Conservation (phyloP, 2,888 invertebrate species). For the Tiliacea aurago region DNA sequence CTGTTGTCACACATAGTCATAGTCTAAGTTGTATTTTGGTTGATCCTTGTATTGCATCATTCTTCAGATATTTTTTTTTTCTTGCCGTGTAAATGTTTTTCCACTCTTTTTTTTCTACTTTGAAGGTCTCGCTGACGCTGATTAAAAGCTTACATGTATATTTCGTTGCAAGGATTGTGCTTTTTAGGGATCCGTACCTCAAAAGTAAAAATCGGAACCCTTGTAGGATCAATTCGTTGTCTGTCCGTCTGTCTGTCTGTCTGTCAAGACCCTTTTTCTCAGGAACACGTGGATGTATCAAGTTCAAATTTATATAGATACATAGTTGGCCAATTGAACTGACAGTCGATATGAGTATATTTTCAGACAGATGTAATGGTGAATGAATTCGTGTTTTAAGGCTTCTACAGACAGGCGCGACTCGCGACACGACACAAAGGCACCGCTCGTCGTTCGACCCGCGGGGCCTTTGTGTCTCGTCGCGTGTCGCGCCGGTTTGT, state of each 20-base stretch:
- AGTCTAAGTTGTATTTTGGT: no score
- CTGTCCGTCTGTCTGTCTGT: no score
- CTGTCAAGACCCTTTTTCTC: no score
- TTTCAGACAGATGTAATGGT: not conserved
- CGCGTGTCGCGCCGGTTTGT: no score
- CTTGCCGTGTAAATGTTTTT: not conserved
- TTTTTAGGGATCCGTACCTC: not conserved
- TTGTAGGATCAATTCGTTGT: no score
- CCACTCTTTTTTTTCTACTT: not conserved
- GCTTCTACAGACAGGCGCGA: no score
- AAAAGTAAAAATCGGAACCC: no score
- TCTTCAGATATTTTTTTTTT: not conserved
- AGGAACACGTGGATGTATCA: no score
- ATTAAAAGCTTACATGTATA: not conserved
- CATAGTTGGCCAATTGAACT: not conserved
- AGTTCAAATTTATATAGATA: not conserved
- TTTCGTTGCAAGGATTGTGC: not conserved
- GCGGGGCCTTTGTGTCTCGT: no score
- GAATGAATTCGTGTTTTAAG: not conserved
- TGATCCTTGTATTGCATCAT: slow-evolving; percentile 1
- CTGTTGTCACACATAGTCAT: no score
- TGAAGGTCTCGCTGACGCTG: not conserved
- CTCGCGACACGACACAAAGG: no score
- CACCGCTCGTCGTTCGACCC: no score
- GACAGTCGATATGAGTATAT: not conserved